Evolutionary conservation across 2,888 invertebrate genomes (phyloP).

Genomic region (Nomada goodeniana): DNA sequence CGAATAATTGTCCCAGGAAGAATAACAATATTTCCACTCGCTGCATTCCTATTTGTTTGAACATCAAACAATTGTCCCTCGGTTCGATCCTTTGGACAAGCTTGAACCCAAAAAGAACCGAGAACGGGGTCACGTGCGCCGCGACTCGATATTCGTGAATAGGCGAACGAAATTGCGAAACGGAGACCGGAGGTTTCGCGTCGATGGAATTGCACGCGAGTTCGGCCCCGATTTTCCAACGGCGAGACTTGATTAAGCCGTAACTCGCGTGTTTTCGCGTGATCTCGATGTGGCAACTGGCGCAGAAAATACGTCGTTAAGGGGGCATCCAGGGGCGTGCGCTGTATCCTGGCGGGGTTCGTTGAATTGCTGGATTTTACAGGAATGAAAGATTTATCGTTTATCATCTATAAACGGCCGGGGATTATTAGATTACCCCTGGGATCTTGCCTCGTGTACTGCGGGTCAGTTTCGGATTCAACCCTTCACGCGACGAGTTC

Average conservation of each 20-base stretch:
- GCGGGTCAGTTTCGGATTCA: no score
- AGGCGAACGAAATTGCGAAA: neutral
- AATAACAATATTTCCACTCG: no score
- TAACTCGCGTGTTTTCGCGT: constrained; percentile 50
- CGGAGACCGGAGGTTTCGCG: neutral
- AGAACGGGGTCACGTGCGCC: neutral
- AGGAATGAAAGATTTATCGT: constrained; percentile 26
- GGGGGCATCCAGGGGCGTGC: constrained; percentile 47
- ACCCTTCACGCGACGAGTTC: no score
- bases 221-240: constrained; percentile 28
- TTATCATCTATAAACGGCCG: constrained; percentile 20
- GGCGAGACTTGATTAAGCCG: constrained; percentile 62
- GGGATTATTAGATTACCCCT: neutral
- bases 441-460: neutral
- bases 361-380: constrained; percentile 44
- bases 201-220: constrained; percentile 28
- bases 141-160: neutral
- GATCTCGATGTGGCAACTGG: constrained; percentile 34
- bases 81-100: neutral
- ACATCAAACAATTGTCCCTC: neutral
- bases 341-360: constrained; percentile 46
- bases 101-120: neutral
- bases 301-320: constrained; percentile 60
- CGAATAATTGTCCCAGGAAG: no score
- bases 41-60: no score